Evolutionary conservation across 2,797 vertebrate species (phyloP).

Genomic region (Echeneis naucrates): DNA sequence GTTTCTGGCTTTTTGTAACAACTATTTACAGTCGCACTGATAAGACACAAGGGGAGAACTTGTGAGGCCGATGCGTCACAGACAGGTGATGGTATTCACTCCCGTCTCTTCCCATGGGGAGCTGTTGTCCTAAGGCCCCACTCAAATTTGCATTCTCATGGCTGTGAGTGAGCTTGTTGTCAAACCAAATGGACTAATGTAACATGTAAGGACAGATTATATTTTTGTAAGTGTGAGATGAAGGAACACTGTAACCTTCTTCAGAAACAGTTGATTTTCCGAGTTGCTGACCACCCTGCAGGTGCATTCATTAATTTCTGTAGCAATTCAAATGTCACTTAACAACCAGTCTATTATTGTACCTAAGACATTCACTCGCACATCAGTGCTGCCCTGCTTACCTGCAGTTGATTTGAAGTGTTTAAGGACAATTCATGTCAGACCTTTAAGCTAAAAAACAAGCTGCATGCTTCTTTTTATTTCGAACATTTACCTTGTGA

Average conservation of each 20-base stretch:
- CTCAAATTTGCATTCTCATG: constrained; percentile 52
- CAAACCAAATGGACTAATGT: neutral
- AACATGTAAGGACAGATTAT: constrained; percentile 25
- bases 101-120: constrained; percentile 44
- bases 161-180: constrained; percentile 32
- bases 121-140: constrained; percentile 19
- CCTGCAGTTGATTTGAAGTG: no score
- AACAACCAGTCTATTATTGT: no score
- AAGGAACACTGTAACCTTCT: constrained; percentile 6
- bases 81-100: constrained; percentile 59
- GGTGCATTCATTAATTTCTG: no score
- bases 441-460: no score
- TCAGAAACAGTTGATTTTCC: neutral
- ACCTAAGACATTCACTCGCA: no score
- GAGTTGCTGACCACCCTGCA: no score
- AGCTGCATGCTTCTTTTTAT: no score
- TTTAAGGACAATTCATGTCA: no score
- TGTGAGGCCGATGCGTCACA: constrained; percentile 62
- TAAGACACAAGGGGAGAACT: constrained; percentile 40
- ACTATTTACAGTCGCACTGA: constrained; percentile 36
- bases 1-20: constrained; percentile 51
- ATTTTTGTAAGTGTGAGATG: neutral
- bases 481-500: no score
- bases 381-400: no score
- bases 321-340: no score